Percentiles rank a stretch among this genome's conserved stretches.
Conservation (phyloP, 2,113 vertebrate genomes). For the Motacilla tschutschensis region DNA sequence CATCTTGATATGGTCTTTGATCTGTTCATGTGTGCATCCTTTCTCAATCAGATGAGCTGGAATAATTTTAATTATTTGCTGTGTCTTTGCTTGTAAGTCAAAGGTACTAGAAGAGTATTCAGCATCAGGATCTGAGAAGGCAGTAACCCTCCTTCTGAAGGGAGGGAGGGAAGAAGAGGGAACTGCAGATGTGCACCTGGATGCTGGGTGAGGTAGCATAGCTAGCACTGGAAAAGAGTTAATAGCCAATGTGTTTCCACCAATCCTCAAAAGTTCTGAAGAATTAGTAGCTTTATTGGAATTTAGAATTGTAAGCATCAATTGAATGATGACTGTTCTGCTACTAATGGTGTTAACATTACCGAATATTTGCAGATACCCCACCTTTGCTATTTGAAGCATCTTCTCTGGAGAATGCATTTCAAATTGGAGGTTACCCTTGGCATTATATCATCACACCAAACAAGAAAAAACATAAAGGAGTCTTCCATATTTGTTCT, state of each 20-base stretch:
- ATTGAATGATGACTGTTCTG: conserved; percentile 26
- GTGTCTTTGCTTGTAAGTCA: background rate
- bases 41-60: background rate
- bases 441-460: conserved; percentile 97
- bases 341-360: conserved; percentile 47
- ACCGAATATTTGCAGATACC: conserved; percentile 71
- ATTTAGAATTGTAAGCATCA: conserved; percentile 15
- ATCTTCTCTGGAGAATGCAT: conserved; percentile 83
- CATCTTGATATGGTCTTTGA: background rate
- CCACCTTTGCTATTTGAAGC: conserved; percentile 91
- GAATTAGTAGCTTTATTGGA: background rate
- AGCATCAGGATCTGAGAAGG: background rate
- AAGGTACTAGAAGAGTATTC: background rate
- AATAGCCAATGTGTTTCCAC: background rate
- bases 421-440: conserved; percentile 93
- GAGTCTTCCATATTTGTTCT: conserved; percentile 90
- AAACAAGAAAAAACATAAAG: conserved; percentile 85
- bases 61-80: background rate
- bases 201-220: background rate
- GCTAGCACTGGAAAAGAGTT: background rate
- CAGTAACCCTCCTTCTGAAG: background rate
- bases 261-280: background rate
- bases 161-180: background rate
- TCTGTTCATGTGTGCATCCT: background rate
- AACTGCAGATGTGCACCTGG: background rate